These are phyloP conservation scores for Pygoscelis adeliae DNA, from an alignment of 2,113 vertebrate genomes.

Conservation along the genomic window DNA sequence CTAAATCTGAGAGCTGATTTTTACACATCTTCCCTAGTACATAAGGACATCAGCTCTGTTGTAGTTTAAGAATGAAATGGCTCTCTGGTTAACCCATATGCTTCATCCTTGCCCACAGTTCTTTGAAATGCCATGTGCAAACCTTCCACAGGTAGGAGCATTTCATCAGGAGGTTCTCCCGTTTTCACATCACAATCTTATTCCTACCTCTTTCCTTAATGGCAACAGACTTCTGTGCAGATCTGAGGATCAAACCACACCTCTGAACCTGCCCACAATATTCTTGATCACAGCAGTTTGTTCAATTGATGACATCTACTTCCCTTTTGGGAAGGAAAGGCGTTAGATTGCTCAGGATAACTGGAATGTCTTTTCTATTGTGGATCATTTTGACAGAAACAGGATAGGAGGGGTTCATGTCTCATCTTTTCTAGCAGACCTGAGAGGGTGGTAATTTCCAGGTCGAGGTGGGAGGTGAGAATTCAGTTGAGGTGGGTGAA, in stretches of 20 bases:
- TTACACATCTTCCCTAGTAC: neutral
- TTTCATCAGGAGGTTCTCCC: neutral
- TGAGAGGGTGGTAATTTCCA: neutral
- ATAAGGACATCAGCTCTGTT: neutral
- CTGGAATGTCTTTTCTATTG: neutral
- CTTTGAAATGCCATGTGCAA: neutral
- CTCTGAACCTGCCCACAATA: neutral
- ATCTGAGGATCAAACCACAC: neutral
- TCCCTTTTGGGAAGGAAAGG: neutral
- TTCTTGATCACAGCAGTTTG: neutral
- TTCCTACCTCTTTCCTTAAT: neutral
- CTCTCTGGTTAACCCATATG: neutral
- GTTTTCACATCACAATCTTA: neutral
- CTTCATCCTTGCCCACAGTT: neutral
- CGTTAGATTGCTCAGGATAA: neutral
- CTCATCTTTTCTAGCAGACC: neutral
- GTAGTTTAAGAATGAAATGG: neutral
- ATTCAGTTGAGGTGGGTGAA: neutral
- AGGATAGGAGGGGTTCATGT: neutral
- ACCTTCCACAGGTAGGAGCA: neutral
- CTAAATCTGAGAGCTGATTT: neutral
- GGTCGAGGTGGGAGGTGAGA: neutral
- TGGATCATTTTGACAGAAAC: neutral
- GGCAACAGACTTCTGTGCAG: neutral
- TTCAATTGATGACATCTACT: neutral